phyloP scores from a whole-genome alignment of 2,888 invertebrate species.

The Monopis laevigella region DNA sequence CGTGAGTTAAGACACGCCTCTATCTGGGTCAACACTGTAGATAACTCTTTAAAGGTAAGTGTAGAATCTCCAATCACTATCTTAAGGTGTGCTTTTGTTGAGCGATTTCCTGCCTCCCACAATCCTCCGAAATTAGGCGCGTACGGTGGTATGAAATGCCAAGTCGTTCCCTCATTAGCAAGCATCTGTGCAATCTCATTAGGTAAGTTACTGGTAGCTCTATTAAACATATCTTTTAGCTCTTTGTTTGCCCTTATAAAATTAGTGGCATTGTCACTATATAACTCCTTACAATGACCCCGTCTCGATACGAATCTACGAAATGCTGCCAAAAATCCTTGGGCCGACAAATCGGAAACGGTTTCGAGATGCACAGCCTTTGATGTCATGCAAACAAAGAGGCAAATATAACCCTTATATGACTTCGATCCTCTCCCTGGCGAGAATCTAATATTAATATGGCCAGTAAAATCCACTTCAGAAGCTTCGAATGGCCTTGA shows the following conservation, averaged over 20 bases:
- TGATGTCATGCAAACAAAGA: constrained; percentile 22
- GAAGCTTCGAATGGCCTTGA: constrained; percentile 6
- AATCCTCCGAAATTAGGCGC: constrained; percentile 21
- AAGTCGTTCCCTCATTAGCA: constrained; percentile 17
- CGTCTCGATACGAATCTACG: constrained; percentile 19
- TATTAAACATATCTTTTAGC: constrained; percentile 10
- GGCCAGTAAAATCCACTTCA: constrained; percentile 16
- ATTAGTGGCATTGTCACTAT: constrained; percentile 21
- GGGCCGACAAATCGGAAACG: constrained; percentile 24
- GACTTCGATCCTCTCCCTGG: constrained; percentile 13
- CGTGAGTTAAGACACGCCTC: constrained; percentile 21
- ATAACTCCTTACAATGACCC: constrained; percentile 17
- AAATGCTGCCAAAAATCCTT: constrained; percentile 24
- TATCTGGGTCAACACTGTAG: constrained; percentile 19
- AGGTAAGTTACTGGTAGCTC: not conserved
- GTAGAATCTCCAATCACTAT: constrained; percentile 14
- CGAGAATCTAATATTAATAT: constrained; percentile 13
- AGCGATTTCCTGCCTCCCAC: constrained; percentile 22
- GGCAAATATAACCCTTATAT: constrained; percentile 15
- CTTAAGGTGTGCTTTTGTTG: constrained; percentile 20
- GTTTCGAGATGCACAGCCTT: constrained; percentile 26
- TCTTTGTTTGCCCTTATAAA: constrained; percentile 19
- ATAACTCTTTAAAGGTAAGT: constrained; percentile 19
- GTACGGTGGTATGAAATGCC: constrained; percentile 22
- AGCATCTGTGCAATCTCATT: constrained; percentile 14